Base-by-base conservation (phyloP, 2,113 vertebrate species). In the Oriolus oriolus region DNA sequence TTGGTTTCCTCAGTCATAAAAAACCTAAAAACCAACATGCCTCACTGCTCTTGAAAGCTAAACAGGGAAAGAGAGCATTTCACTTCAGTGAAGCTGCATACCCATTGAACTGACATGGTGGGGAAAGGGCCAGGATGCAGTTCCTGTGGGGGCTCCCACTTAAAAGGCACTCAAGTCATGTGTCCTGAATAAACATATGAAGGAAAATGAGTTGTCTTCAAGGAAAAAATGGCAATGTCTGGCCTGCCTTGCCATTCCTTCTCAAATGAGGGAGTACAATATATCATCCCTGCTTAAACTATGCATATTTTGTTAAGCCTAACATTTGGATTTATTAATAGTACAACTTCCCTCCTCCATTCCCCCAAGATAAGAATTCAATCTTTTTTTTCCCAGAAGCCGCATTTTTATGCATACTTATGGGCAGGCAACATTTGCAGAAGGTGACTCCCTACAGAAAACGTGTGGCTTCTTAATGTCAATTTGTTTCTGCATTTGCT, bases 361-460 rank as follows among this genome's bases (percentile, higher is more conserved):
- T 90, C 63, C 64, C 70, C 49, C 57, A 79, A 80, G 81, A 89
- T 56, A 92, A 85, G 64, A 95, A 90, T 64, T 94, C 91, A 77
- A 26, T 83, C 49, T 74, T 91, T 91, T 74, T 84, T 85, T 78
- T 13, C 87, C 57, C 71, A 93, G 64, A 66, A 90, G 84, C 39
- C 8, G 54, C 78, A 82, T 87, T 94, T 96, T 94, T 94, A 75
- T 80, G 71, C 93, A 96, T 95, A 82, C 86, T 95, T 97, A 96
- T 45, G 42, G 95, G 86, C 74, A 57, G 77, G 31, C 78, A 92
- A 96, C 64, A 79, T 96, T 97, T 78, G 77, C 91, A 97, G 80
- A 96, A 95, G 96, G 92, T 95, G 92, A 97, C 94, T 95, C 93
- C 82, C 60, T 87, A 89, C 65, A 87, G 91, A 97, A 97, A 93